Base-by-base conservation (phyloP, 2,113 vertebrate genomes). In the Atractosteus spatula region DNA sequence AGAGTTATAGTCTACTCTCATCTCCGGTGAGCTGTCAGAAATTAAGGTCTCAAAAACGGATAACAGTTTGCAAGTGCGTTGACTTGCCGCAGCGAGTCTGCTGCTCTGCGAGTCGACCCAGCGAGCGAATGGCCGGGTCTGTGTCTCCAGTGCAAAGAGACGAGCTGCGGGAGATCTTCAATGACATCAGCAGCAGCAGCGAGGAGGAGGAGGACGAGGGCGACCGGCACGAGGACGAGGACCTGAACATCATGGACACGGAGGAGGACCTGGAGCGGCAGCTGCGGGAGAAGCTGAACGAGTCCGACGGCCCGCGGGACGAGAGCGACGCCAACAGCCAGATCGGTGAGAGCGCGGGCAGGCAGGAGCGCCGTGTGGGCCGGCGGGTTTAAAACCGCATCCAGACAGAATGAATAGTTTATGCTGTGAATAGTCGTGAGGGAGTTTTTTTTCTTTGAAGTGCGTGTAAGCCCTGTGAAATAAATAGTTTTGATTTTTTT, bases 121-220 rank as follows among this genome's bases (percentile, higher is more conserved):
- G 29, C 29, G 29, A 29, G 29, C 29, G 1, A 29, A 29, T 2
- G 29, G 29, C 29, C 29, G 29, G 29, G 29, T 55, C 16, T 62
- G 13, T 74, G 87, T 3, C 14, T 3, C 8, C 82, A 93, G 90
- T 82, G 55, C 95, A 91, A 71, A 90, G 83, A 0, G 92, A 94
- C 8, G 93, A 94, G 41, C 81, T 96, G 74, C 89, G 87, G 51
- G 91, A 96, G 84, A 92, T 94, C 81, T 93, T 93, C 82, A 94
- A 91, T 55, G 93, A 96, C 83, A 95, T 96, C 81, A 96, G 94
- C 83, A 96, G 92, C 89, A 94, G 89, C 82, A 94, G 89, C 0
- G 96, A 98, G 76, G 97, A 99, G 8, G 92, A 94, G 77, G 97
- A 99, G 64, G 96, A 94, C 3, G 94, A 97, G 68, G 86, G 87